Evolutionary conservation across 2,113 vertebrate genomes (phyloP).

Genomic region (Spermophilus dauricus): DNA sequence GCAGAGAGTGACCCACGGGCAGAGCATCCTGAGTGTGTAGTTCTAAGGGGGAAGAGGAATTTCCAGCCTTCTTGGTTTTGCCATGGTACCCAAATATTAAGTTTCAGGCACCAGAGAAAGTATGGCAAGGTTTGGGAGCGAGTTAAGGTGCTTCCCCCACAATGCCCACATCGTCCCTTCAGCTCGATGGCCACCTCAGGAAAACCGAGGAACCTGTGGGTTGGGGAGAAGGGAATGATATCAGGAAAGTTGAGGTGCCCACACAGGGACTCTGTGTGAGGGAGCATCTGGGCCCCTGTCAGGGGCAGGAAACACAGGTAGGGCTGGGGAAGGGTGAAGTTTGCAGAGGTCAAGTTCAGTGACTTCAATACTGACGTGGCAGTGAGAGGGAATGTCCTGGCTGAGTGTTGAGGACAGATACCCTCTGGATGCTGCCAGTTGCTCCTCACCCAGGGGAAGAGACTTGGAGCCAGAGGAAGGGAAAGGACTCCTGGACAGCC

Average conservation of each 20-base stretch:
- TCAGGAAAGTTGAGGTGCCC: not conserved
- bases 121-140: rapidly evolving
- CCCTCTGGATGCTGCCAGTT: rapidly evolving
- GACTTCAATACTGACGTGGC: not conserved
- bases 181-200: too few species aligned
- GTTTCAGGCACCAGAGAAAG: not conserved
- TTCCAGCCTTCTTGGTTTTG: not conserved
- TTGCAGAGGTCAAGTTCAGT: not conserved
- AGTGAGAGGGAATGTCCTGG: too few species aligned
- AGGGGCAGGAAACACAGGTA: too few species aligned
- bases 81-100: not conserved
- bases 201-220: not conserved
- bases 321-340: not conserved
- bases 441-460: not conserved
- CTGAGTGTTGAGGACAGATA: rapidly evolving
- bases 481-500: not conserved
- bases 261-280: too few species aligned
- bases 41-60: not conserved
- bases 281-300: too few species aligned
- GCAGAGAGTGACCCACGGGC: too few species aligned
- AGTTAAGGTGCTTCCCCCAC: not conserved
- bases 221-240: not conserved
- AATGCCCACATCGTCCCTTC: too few species aligned
- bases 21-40: not conserved
- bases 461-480: too few species aligned